Conservation (phyloP, 2,113 vertebrate species). For the Oryctolagus cuniculus region DNA sequence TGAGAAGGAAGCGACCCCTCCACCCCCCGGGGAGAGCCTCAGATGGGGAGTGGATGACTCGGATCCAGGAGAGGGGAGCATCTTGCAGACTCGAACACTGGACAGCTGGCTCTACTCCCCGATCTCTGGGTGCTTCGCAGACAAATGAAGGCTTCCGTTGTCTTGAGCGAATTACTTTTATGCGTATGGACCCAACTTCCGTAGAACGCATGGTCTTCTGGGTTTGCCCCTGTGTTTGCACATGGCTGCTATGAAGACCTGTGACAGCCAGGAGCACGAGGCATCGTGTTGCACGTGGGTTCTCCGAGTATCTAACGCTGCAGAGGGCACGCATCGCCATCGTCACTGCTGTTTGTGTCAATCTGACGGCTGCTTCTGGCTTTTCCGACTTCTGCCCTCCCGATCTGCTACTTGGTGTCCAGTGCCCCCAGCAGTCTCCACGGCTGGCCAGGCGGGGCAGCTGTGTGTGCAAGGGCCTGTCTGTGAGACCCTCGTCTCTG, state of each 20-base stretch:
- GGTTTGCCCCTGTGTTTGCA: neutral
- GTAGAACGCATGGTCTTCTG: neutral
- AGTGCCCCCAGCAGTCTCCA: neutral
- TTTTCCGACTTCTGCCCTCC: neutral
- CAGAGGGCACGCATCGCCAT: neutral
- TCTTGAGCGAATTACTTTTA: neutral
- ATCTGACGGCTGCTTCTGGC: neutral
- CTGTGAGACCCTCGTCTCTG: neutral
- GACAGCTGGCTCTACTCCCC: neutral
- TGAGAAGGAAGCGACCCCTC: neutral
- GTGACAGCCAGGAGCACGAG: neutral
- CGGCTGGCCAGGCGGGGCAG: neutral
- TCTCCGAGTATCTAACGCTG: neutral
- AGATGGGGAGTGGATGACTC: too few relatives aligned
- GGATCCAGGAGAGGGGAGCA: accelerated
- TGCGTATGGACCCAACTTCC: neutral
- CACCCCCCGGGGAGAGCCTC: neutral
- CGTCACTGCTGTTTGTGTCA: neutral
- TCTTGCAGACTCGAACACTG: neutral
- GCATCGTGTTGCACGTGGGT: neutral
- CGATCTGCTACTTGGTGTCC: neutral
- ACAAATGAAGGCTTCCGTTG: neutral
- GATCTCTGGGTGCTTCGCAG: neutral
- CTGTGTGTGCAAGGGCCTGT: neutral
- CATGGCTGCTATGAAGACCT: neutral